Evolutionary conservation across 2,797 vertebrate species (phyloP).

Genomic region (Phataginus tetradactyla): DNA sequence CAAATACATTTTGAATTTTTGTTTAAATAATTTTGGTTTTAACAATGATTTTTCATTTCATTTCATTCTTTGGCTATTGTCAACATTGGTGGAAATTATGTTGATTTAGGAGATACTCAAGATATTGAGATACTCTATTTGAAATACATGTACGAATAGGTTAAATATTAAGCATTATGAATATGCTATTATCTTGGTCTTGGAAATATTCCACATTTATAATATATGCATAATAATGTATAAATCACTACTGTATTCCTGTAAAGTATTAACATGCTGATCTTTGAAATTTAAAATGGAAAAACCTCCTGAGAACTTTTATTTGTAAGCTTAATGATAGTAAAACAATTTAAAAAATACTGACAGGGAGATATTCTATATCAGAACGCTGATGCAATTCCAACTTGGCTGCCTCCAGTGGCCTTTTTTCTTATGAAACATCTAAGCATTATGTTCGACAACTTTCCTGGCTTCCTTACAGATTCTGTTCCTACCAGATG

Average conservation of each 20-base stretch:
- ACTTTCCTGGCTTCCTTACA: not conserved
- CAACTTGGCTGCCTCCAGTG: not conserved
- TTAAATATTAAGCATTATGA: slow-evolving; percentile 11
- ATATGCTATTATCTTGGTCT: slow-evolving; percentile 22
- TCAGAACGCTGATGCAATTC: not conserved
- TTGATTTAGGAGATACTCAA: not conserved
- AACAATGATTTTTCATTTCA: not conserved
- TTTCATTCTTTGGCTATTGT: not conserved
- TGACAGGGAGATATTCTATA: not conserved
- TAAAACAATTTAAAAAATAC: not conserved
- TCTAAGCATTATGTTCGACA: not conserved
- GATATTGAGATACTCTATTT: not conserved
- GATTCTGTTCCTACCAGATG: not conserved
- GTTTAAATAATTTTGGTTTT: not conserved
- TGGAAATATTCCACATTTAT: not conserved
- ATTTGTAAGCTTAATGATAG: not conserved
- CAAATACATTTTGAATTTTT: slow-evolving; percentile 39
- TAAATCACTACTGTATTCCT: not conserved
- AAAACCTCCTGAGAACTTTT: not conserved
- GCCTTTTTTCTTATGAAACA: not conserved
- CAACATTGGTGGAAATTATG: not conserved
- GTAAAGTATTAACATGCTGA: not conserved
- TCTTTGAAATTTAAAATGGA: slow-evolving; percentile 37
- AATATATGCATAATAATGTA: not conserved
- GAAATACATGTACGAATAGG: not conserved